These are phyloP conservation scores for Thunnus maccoyii DNA, from an alignment of 2,113 vertebrate genomes.

Conservation along the genomic window DNA sequence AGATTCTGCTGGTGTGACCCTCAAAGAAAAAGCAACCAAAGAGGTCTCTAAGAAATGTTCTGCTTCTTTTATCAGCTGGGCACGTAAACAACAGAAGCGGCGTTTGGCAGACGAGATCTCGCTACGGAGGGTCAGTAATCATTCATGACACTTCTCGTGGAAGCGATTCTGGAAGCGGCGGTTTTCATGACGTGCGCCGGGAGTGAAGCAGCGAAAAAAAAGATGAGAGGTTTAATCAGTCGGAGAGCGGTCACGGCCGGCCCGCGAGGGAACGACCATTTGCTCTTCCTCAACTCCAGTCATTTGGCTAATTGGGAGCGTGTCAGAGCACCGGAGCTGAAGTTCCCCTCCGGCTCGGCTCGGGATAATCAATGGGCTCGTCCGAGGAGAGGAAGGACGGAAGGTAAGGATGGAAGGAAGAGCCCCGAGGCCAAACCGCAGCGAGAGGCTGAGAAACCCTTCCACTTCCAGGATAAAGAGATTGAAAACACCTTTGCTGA, in stretches of 20 bases:
- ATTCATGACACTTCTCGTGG: constrained; percentile 12
- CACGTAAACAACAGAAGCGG: too few species aligned
- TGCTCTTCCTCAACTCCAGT: constrained; percentile 66
- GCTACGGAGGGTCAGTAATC: neutral
- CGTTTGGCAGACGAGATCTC: neutral
- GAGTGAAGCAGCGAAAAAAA: constrained; percentile 21
- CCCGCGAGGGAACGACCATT: constrained; percentile 55
- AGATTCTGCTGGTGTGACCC: neutral
- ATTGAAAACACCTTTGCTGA: constrained; percentile 46
- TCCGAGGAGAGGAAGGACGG: constrained; percentile 37
- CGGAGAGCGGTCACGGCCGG: constrained; percentile 57
- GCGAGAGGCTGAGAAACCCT: neutral
- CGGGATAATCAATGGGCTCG: constrained; percentile 56
- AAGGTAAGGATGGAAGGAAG: constrained; percentile 31
- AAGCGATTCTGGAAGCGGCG: constrained; percentile 18
- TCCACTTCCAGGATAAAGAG: constrained; percentile 31
- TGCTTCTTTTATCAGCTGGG: too few species aligned
- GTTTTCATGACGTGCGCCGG: constrained; percentile 34
- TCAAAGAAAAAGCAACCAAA: too few species aligned
- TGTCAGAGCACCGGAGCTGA: constrained; percentile 71
- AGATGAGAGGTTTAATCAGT: constrained; percentile 73
- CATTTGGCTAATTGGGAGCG: constrained; percentile 79
- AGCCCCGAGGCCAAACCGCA: neutral
- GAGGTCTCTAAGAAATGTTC: too few species aligned
- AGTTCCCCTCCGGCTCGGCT: constrained; percentile 58